Evolutionary conservation across 2,888 invertebrate species (phyloP).

Genomic region (Labia minor): DNA sequence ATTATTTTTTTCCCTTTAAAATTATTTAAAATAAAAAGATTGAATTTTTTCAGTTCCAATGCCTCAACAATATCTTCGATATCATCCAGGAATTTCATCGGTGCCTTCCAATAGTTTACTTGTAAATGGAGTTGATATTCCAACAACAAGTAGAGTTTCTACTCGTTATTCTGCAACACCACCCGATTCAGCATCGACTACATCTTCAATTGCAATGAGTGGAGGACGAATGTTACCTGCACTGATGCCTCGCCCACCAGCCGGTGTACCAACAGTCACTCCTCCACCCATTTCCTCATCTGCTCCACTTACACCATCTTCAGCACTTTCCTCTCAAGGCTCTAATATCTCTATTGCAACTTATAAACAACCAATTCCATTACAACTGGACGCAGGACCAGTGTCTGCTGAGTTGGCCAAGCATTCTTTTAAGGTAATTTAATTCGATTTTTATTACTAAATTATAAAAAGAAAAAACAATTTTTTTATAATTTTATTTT

Average conservation of each 20-base stretch:
- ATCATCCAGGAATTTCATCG: neutral
- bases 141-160: neutral
- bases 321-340: conserved; percentile 24
- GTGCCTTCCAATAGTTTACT: neutral
- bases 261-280: conserved; percentile 18
- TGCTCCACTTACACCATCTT: conserved; percentile 23
- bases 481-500: no score
- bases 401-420: conserved; percentile 46
- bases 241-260: conserved; percentile 21
- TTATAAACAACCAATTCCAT: conserved; percentile 36
- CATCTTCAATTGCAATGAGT: neutral
- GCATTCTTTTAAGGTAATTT: conserved; percentile 51
- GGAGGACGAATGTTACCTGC: conserved; percentile 19
- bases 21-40: no score
- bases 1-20: no score
- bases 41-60: neutral
- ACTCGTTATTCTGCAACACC: neutral
- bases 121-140: neutral
- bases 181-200: neutral
- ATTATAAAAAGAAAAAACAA: neutral
- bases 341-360: neutral
- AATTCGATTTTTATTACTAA: no score
- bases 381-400: conserved; percentile 42
- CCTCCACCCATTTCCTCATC: conserved; percentile 19
- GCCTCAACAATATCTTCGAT: neutral